Evolutionary conservation across 2,113 vertebrate species (phyloP), one percentile per base, ranked within the genome.

Genomic region (Antigone vipio): DNA sequence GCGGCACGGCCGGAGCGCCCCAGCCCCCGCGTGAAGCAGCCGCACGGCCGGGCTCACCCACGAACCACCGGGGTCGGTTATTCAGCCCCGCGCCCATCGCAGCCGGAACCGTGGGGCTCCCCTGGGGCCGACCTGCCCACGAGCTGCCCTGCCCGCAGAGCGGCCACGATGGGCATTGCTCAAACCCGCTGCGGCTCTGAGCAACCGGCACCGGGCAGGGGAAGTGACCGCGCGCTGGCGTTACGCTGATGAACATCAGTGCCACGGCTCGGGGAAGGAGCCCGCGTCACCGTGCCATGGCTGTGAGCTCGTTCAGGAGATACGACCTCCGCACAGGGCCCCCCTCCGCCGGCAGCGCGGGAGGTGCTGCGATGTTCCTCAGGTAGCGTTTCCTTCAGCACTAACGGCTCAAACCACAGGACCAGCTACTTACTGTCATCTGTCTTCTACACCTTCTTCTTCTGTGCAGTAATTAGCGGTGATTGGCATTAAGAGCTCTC

Each of bases 401-500:
- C 22, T 2, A n/a, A 27, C 16, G 1, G 14, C 45, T 60, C 30
- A 9, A 67, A 76, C 6, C 75, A 4, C 71, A 24, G 62, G 9
- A 27, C 2, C 66, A 12, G 71, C 49, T 6, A 0, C 66, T 18
- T 5, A 15, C 45, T 32, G 72, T 22, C 42, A 6, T 0, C 75
- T n/a, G 45, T 27, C 44, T 17, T 1, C 55, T 9, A 3, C 68
- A 7, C 22, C 35, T 16, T 4, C 3, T 18, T 9, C 67, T 24
- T 3, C 56, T 0, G 32, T 0, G 6, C 58, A 3, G 1, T 1
- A 2, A 2, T 7, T 3, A 2, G 15, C 11, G 1, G 34, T 0
- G 67, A 2, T 0, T 0, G 29, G 38, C 47, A 1, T 0, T 0
- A 1, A 2, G 73, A 9, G 69, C 76, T 5, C 24, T 5, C 24